Evolutionary conservation across 2,888 invertebrate genomes (phyloP).

Genomic region (Eupithecia vulgata): DNA sequence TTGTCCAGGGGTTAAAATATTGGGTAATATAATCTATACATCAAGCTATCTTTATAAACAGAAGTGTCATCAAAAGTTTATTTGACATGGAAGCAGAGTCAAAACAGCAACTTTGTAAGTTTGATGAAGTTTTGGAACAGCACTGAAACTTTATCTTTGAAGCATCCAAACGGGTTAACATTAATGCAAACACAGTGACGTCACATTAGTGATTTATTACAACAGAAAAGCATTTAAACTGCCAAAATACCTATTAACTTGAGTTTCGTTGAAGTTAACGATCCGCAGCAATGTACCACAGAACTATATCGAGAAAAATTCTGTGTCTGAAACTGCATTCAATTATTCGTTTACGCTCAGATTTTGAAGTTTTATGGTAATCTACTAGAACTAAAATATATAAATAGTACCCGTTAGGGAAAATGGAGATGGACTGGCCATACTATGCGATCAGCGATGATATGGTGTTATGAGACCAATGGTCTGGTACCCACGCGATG

Average conservation of each 20-base stretch:
- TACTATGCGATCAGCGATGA: too few relatives aligned
- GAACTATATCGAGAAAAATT: too few relatives aligned
- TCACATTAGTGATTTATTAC: not conserved
- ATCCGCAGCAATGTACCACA: not conserved
- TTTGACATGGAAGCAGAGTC: not conserved
- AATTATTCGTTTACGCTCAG: not conserved
- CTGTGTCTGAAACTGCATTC: not conserved
- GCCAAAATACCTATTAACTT: not conserved
- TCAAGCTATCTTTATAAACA: not conserved
- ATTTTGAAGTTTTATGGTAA: not conserved
- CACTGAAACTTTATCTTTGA: not conserved
- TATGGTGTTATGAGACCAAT: too few relatives aligned
- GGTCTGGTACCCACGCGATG: too few relatives aligned
- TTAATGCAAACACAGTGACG: conserved; percentile 2
- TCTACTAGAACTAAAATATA: too few relatives aligned
- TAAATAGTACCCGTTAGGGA: too few relatives aligned
- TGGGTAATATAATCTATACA: not conserved
- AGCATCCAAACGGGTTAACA: not conserved
- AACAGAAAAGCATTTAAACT: conserved; percentile 1
- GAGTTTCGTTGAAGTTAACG: not conserved
- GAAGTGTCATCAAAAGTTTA: not conserved
- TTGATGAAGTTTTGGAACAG: not conserved
- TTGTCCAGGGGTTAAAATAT: not conserved
- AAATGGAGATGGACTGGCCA: too few relatives aligned
- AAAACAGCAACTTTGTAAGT: conserved; percentile 7